Conservation (phyloP, 2,888 invertebrate species). For the Synergus gifuensis region DNA sequence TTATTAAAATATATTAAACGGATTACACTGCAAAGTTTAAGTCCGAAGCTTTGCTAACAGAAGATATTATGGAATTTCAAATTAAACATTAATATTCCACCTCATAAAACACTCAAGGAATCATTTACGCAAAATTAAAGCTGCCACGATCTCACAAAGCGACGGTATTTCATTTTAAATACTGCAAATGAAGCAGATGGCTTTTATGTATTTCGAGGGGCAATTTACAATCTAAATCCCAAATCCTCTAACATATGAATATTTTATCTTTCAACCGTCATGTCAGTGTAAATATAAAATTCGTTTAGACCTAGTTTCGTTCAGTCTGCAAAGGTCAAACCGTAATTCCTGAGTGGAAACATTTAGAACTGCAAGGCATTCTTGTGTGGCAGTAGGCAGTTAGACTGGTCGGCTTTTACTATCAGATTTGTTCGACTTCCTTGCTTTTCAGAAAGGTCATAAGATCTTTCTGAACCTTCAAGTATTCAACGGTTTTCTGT, state of each 20-base stretch:
- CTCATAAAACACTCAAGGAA: neutral
- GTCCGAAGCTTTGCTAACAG: neutral
- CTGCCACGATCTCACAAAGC: neutral
- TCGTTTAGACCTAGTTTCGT: neutral
- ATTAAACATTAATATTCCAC: neutral
- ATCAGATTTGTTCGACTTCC: slow-evolving; percentile 50
- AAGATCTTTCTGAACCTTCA: slow-evolving; percentile 21
- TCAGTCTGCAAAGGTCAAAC: slow-evolving; percentile 45
- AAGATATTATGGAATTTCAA: slow-evolving; percentile 7
- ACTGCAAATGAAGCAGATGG: neutral
- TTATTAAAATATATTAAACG: slow-evolving; percentile 64
- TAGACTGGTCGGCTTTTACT: slow-evolving; percentile 46
- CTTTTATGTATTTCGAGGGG: neutral
- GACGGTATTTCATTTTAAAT: neutral
- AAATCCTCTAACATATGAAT: neutral
- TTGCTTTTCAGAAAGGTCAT: slow-evolving; percentile 40
- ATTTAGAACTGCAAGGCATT: slow-evolving; percentile 55
- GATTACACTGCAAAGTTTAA: slow-evolving; percentile 1
- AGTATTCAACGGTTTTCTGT: slow-evolving; percentile 41
- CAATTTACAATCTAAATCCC: neutral
- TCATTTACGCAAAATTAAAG: neutral
- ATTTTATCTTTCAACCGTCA: neutral
- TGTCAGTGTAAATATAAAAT: neutral
- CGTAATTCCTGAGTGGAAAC: slow-evolving; percentile 48
- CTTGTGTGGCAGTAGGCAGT: slow-evolving; percentile 54